phyloP scores from a whole-genome alignment of 2,888 invertebrate genomes.

The Diloba caeruleocephala region DNA sequence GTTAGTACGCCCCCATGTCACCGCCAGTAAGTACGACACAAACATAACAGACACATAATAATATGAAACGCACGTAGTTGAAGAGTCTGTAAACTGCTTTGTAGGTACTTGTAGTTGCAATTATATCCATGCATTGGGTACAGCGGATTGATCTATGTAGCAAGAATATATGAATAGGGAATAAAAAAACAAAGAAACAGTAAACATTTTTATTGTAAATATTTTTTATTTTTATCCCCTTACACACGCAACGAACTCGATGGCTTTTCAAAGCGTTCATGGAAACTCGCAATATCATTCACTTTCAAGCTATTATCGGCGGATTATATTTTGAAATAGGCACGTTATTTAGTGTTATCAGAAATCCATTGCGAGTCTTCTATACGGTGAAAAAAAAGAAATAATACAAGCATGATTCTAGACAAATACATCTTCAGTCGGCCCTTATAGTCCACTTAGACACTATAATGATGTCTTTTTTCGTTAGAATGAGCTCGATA shows the following conservation, averaged over 20 bases:
- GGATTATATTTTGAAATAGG: conserved; percentile 56
- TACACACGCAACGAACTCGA: conserved; percentile 81
- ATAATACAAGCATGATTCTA: conserved; percentile 73
- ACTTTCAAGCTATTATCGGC: conserved; percentile 29
- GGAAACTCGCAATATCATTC: conserved; percentile 67
- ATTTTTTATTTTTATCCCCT: conserved; percentile 85
- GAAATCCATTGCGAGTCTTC: conserved; percentile 71
- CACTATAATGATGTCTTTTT: conserved; percentile 65
- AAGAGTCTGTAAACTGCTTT: too few relatives aligned
- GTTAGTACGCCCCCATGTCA: too few relatives aligned
- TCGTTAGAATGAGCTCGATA: conserved; percentile 66
- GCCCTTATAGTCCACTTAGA: conserved; percentile 78
- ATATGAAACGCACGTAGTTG: too few relatives aligned
- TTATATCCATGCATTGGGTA: too few relatives aligned
- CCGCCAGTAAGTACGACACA: too few relatives aligned
- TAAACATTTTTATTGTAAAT: conserved; percentile 89
- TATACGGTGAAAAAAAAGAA: conserved; percentile 70
- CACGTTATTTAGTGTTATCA: conserved; percentile 57
- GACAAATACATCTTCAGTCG: conserved; percentile 74
- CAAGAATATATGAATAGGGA: conserved; percentile 40
- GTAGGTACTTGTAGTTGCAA: too few relatives aligned
- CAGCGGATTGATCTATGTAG: neutral
- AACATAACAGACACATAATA: too few relatives aligned
- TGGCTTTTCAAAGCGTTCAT: conserved; percentile 72
- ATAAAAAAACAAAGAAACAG: conserved; percentile 81